Base-by-base conservation (phyloP, 2,113 vertebrate genomes). In the Zosterops pallidus region DNA sequence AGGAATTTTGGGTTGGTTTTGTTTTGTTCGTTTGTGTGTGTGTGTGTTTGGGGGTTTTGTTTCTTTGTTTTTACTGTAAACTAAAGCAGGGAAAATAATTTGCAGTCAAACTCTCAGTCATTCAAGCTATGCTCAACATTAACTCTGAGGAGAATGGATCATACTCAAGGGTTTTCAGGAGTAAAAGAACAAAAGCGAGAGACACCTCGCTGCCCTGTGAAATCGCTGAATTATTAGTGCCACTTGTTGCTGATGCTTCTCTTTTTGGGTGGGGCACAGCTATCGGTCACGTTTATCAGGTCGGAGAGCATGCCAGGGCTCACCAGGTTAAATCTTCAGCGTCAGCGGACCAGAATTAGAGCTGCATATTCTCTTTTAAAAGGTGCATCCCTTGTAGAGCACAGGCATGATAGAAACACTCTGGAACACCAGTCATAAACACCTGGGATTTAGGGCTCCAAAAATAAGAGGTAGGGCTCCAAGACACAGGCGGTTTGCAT, bases 311-410 rank as follows among this genome's bases (percentile, higher is more conserved):
- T n/a, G 50, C 39, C 76, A 68, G 74, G 60, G 52, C 65, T 93
- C 94, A 63, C 52, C 31, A 20, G 83, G 31, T 89, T 39, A 50
- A 93, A 89, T 72, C 83, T 52, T 83, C 39, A 69, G 42, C 53
- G 89, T 91, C 83, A 90, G 83, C 93, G 88, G 83, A 91, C 70
- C 64, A 37, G 78, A 95, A 82, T 86, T 60, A 92, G 59, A 69
- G 63, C 75, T 79, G 37, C 39, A 26, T 28, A 35, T 74, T 94
- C 78, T 82, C 71, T 74, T 94, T 83, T 83, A 14, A 63, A 83
- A 91, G 69, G 64, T 65, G 70, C 49, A 33, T 59, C n/a, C 26
- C 71, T 89, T 55, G 81, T 63, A 62, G n/a, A 93, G 79, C 12
- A 19, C 69, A 35, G 52, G 6, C 4, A 28, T 96, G 87, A 85